A percentile compares a stretch with the other conserved stretches of the same genome.
These are phyloP conservation scores for Meles meles DNA, from an alignment of 2,113 vertebrate species.

Conservation along the genomic window DNA sequence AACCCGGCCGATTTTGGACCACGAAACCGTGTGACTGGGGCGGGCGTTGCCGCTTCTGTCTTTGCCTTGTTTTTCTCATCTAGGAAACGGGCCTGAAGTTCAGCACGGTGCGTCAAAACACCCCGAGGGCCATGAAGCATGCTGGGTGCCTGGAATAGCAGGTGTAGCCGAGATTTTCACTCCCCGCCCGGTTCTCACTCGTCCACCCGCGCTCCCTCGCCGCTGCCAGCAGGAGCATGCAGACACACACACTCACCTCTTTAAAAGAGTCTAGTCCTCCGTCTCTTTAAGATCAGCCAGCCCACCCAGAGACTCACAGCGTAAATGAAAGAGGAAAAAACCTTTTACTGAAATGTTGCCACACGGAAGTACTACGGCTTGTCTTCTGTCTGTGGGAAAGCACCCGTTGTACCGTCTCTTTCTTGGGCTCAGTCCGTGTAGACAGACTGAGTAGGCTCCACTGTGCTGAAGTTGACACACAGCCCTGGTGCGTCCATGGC, in stretches of 20 bases:
- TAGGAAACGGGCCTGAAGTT: conserved; percentile 53
- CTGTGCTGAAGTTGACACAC: background rate
- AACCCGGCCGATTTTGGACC: conserved; percentile 43
- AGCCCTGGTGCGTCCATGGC: background rate
- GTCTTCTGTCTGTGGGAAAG: background rate
- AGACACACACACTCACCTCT: background rate
- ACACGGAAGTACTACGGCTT: background rate
- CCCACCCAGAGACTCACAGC: background rate
- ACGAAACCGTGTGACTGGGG: background rate
- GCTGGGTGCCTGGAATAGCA: background rate
- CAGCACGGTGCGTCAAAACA: background rate
- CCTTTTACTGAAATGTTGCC: background rate
- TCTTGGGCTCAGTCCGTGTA: background rate
- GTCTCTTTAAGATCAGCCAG: background rate
- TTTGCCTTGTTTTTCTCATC: conserved; percentile 51
- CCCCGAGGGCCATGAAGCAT: background rate
- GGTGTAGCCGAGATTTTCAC: background rate
- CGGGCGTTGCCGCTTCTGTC: background rate
- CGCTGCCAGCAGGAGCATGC: background rate
- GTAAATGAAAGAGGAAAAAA: background rate
- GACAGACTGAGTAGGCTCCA: background rate
- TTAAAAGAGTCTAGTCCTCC: background rate
- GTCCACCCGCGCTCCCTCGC: background rate
- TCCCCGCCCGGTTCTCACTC: too few species aligned
- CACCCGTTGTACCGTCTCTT: background rate